Evolutionary conservation across 2,113 vertebrate species (phyloP).

Genomic region (Oryctolagus cuniculus): DNA sequence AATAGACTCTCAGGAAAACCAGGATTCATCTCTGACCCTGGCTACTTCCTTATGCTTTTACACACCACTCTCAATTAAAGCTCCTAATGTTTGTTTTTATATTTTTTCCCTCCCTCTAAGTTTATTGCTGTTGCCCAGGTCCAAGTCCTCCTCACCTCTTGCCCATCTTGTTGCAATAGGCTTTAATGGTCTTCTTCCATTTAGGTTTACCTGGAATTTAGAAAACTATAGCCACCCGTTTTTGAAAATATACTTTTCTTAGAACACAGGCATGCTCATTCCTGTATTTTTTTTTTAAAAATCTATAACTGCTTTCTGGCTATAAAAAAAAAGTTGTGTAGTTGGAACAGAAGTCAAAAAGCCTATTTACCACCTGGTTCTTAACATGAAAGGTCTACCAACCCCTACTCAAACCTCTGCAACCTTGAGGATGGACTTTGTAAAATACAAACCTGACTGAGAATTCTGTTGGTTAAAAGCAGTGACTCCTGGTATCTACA

Average conservation of each 20-base stretch:
- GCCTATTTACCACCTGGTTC: not conserved
- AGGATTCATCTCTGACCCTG: not conserved
- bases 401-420: not conserved
- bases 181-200: not conserved
- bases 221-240: not conserved
- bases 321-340: not conserved
- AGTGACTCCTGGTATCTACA: not conserved
- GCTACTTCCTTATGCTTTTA: not conserved
- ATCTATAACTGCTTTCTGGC: not conserved
- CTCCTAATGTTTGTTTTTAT: not conserved
- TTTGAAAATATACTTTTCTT: not conserved
- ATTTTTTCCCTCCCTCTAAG: not conserved
- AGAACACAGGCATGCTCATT: not conserved
- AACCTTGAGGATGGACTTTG: not conserved
- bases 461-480: not conserved
- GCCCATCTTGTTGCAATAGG: not conserved
- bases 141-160: not conserved
- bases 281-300: not conserved
- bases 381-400: not conserved
- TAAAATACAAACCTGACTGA: slow-evolving; percentile 6
- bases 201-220: not conserved
- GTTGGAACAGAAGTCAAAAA: not conserved
- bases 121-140: not conserved
- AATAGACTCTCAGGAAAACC: not conserved
- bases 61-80: not conserved